Evolutionary conservation across 2,113 vertebrate species (phyloP), one percentile per base, ranked within the genome.

Genomic region (Natator depressus): DNA sequence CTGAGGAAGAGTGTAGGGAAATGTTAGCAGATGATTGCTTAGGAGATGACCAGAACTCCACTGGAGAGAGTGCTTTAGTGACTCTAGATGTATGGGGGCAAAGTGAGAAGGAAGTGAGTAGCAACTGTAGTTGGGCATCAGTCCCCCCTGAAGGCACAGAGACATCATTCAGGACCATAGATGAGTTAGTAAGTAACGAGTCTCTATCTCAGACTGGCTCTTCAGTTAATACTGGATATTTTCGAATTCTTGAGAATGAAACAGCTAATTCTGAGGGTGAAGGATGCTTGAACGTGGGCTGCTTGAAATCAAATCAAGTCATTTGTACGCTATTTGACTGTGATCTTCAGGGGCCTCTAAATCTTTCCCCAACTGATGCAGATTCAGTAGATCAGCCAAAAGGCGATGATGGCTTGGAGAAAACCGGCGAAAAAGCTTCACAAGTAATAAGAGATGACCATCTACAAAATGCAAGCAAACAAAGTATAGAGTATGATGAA

Each of bases 1-100:
- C 98, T 0, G 96, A 96, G 93, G 98, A 98, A 47, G 97, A 98
- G 94, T 98, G 98, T 90, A 96, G 98, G 85, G 94, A 97, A 50
- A 95, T 98, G 38, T 80, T 98, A 65, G 97, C 97, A 75, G 97
- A 97, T 65, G 98, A 98, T 84, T 50, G 62, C 5, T 1, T 2
- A 89, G 93, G 88, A 57, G 51, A 91, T 84, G 83, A 97, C 84
- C 17, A 13, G 84, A 59, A 93, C 42, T 69, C 51, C 1, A 24
- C 19, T 2, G 53, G 59, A 7, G 69, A 17, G 5, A 87, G 89
- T 4, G 3, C 35, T 83, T 12, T 3, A 82, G 17, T 25, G 55
- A 94, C 93, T 82, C 93, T 51, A 53, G 75, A 59, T 5, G n/a
- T 4, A 4, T 53, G 38, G 1, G 31, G 54, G 4, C 79, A 54